Evolutionary conservation across 2,888 invertebrate species (phyloP).

Genomic region (Aleiodes testaceus): DNA sequence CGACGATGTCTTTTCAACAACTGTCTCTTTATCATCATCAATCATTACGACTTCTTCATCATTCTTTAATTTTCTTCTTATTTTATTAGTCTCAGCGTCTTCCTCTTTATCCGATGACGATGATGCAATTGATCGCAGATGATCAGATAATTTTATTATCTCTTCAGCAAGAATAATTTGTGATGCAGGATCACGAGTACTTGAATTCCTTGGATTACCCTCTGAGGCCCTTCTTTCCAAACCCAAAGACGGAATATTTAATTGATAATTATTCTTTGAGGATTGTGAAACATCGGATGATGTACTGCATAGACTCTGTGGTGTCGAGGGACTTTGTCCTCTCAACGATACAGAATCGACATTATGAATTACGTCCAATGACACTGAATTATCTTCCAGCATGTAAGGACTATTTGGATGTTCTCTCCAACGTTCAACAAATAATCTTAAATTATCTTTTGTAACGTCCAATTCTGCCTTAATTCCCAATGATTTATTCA

Average conservation of each 20-base stretch:
- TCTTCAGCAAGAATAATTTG: constrained; percentile 81
- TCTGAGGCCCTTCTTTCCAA: constrained; percentile 85
- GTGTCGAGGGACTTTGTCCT: constrained; percentile 87
- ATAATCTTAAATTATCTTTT: constrained; percentile 88
- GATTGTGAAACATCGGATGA: constrained; percentile 55
- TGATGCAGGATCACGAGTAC: constrained; percentile 61
- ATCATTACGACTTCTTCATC: constrained; percentile 11
- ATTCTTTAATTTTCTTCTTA: not conserved
- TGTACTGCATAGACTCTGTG: constrained; percentile 83
- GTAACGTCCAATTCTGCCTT: constrained; percentile 79
- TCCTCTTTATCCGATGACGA: constrained; percentile 1
- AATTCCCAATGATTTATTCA: constrained; percentile 3
- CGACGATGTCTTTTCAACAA: not conserved
- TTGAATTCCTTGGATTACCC: constrained; percentile 76
- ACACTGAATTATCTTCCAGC: constrained; percentile 75
- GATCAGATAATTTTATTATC: constrained; percentile 87
- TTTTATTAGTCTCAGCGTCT: constrained; percentile 7
- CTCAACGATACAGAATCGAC: constrained; percentile 71
- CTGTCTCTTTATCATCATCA: not conserved
- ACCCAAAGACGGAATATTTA: constrained; percentile 33
- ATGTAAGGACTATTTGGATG: constrained; percentile 91
- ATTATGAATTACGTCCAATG: constrained; percentile 25
- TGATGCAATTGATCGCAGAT: constrained; percentile 71
- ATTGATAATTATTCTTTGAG: constrained; percentile 42
- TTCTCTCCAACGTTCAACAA: constrained; percentile 92